A percentile compares a stretch with the other conserved stretches of the same genome.
phyloP scores from a whole-genome alignment of 2,888 invertebrate genomes.

The Drosophila peninsularis region DNA sequence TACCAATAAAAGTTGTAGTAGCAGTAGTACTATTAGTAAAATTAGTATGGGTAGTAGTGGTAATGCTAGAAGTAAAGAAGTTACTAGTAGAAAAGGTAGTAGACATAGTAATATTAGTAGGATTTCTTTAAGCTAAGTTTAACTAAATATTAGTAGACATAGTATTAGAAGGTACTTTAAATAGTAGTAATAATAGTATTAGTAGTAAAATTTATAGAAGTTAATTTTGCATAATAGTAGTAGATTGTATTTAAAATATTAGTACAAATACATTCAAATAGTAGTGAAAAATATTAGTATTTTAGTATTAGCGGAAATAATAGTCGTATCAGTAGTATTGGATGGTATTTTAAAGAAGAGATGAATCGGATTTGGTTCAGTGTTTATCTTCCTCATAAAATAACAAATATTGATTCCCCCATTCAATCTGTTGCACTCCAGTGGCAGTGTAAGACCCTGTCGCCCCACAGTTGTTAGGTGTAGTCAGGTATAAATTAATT shows the following conservation, averaged over 20 bases:
- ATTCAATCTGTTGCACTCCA: not conserved
- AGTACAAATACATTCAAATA: not conserved
- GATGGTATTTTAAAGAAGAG: not conserved
- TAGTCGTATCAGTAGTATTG: not conserved
- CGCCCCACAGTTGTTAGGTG: conserved; percentile 1
- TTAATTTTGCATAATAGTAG: not conserved
- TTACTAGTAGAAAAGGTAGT: too few relatives aligned
- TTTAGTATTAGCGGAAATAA: not conserved
- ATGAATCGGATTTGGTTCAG: not conserved
- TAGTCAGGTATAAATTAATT: conserved; percentile 23
- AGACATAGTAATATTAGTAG: not conserved
- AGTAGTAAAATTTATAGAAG: not conserved
- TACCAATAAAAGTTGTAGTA: too few relatives aligned
- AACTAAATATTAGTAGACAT: not conserved
- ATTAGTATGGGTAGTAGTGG: not conserved
- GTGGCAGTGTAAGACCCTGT: not conserved
- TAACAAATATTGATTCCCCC: not conserved
- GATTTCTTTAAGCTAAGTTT: not conserved
- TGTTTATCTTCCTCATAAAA: not conserved
- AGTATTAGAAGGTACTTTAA: not conserved
- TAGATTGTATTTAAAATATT: too few relatives aligned
- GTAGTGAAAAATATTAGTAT: not conserved
- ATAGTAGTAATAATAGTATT: not conserved
- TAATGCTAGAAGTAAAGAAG: too few relatives aligned
- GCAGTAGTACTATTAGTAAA: not conserved